These are phyloP conservation scores for Cydia amplana DNA, from an alignment of 1,140 invertebrate species.

Conservation along the genomic window DNA sequence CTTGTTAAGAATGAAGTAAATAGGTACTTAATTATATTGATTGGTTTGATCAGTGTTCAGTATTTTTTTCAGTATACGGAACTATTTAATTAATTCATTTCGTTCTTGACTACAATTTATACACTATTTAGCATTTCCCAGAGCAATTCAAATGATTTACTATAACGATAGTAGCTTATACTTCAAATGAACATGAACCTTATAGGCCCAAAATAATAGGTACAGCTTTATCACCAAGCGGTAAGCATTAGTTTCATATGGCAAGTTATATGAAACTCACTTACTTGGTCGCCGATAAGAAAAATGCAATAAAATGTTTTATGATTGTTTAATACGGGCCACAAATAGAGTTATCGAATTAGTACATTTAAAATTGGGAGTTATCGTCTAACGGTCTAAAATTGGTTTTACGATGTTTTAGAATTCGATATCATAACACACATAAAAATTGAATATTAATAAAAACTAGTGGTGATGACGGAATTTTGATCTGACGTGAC, in stretches of 20 bases:
- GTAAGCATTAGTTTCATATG: not conserved
- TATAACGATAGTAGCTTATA: conserved; percentile 17
- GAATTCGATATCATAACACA: not conserved
- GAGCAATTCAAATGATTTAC: conserved; percentile 21
- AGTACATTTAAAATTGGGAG: not conserved
- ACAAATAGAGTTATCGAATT: conserved; percentile 17
- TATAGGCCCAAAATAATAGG: not conserved
- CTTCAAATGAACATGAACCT: conserved; percentile 1
- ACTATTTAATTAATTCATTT: not conserved
- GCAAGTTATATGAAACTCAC: not conserved
- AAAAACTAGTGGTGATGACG: too few relatives aligned
- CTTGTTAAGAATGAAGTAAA: too few relatives aligned
- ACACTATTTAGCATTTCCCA: conserved; percentile 14
- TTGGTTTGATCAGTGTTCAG: too few relatives aligned
- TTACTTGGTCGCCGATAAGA: conserved; percentile 18
- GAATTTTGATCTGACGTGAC: too few relatives aligned
- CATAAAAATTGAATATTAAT: too few relatives aligned
- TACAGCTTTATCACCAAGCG: not conserved
- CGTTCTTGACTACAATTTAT: not conserved
- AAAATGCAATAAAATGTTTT: conserved; percentile 30
- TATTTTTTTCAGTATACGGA: not conserved
- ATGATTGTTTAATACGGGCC: conserved; percentile 15
- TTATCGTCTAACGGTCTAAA: not conserved
- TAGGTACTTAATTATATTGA: too few relatives aligned
- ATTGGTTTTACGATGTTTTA: conserved; percentile 11